Conservation (phyloP, 1,140 invertebrate genomes). For the Meloidogyne hapla region DNA sequence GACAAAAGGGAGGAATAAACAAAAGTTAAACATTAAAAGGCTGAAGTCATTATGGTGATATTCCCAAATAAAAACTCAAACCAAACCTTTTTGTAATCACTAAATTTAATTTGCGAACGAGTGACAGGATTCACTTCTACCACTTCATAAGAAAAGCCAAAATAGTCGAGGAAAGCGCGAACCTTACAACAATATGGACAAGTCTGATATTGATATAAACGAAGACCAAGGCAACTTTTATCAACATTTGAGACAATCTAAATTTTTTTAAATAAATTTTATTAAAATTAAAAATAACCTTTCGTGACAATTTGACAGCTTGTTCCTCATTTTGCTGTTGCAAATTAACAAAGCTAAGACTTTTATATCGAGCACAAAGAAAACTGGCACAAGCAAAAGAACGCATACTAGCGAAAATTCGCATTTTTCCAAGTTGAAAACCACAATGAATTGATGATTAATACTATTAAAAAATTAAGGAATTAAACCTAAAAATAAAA, state of each 20-base stretch:
- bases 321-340: not conserved
- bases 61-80: not conserved
- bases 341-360: not conserved
- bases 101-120: constrained; percentile 76
- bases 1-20: not conserved
- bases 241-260: constrained; percentile 66
- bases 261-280: not conserved
- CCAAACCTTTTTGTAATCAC: constrained; percentile 77
- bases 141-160: constrained; percentile 89
- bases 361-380: not conserved
- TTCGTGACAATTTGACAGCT: not conserved
- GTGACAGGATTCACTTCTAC: constrained; percentile 93
- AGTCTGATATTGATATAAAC: constrained; percentile 90
- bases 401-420: not conserved
- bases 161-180: constrained; percentile 85
- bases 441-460: no score
- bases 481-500: no score
- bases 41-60: no score
- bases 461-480: no score
- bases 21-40: no score
- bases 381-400: not conserved
- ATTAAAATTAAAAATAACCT: not conserved
- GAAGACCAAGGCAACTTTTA: constrained; percentile 76
- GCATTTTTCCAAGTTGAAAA: not conserved
- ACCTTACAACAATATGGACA: constrained; percentile 99